Conservation (phyloP, 2,888 invertebrate species). For the Eurois occulta region DNA sequence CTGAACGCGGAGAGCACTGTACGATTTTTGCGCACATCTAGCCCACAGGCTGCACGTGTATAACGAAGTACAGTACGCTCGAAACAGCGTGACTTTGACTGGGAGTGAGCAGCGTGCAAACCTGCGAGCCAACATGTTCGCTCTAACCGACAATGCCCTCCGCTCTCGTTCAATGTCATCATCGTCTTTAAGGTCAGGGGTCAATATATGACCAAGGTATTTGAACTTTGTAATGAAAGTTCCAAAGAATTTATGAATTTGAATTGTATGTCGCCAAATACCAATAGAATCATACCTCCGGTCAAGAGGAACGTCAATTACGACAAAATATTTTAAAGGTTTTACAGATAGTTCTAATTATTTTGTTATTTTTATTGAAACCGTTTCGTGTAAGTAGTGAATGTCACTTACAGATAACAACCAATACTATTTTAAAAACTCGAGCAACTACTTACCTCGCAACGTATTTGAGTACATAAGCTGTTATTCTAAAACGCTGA, state of each 20-base stretch:
- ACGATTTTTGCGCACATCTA: too few species aligned
- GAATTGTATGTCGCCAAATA: slow-evolving; percentile 27
- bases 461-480: background rate
- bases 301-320: slow-evolving; percentile 10
- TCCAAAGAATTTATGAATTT: slow-evolving; percentile 28
- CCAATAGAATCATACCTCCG: slow-evolving; percentile 13
- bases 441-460: background rate
- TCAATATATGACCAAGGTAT: too few species aligned
- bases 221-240: too few species aligned
- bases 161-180: too few species aligned
- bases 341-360: background rate
- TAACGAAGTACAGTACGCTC: too few species aligned
- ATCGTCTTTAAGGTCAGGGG: too few species aligned
- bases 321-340: background rate
- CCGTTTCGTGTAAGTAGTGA: background rate
- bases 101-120: too few species aligned
- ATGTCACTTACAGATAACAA: background rate
- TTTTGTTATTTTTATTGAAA: slow-evolving; percentile 5
- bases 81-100: too few species aligned
- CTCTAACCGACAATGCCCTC: too few species aligned
- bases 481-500: background rate
- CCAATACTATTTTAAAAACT: background rate
- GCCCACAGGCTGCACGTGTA: too few species aligned
- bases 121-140: too few species aligned
- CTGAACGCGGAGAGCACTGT: too few species aligned